These are phyloP conservation scores for Gnathonemus longibarbis DNA, from an alignment of 2,113 vertebrate genomes.

Conservation along the genomic window DNA sequence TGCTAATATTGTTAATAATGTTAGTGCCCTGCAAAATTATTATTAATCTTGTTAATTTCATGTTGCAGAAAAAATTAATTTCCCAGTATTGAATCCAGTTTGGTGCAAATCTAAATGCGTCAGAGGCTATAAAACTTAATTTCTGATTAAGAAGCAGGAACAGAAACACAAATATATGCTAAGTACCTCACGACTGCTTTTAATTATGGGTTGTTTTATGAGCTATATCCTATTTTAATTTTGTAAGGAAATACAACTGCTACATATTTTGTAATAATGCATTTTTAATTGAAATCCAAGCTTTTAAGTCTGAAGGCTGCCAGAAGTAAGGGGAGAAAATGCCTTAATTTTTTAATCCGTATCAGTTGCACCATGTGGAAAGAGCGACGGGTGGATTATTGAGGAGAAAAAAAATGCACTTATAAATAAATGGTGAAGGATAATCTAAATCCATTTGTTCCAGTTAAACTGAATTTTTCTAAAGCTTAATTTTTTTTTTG, in stretches of 20 bases:
- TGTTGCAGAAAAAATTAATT: not conserved
- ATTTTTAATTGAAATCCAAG: conserved; percentile 51
- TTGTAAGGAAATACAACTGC: conserved; percentile 38
- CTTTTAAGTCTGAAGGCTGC: conserved; percentile 46
- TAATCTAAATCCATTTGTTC: conserved; percentile 46
- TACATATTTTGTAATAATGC: conserved; percentile 45
- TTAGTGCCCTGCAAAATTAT: not conserved
- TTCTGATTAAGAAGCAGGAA: not conserved
- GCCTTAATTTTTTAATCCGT: conserved; percentile 62
- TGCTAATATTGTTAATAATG: not conserved
- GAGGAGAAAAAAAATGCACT: conserved; percentile 20
- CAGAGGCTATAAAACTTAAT: conserved; percentile 1
- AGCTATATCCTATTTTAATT: conserved; percentile 45
- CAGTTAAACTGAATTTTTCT: conserved; percentile 53
- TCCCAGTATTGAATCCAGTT: not conserved
- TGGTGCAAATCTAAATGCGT: not conserved
- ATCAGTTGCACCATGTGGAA: conserved; percentile 57
- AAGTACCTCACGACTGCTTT: conserved; percentile 25
- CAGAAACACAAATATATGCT: not conserved
- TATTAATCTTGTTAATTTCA: not conserved
- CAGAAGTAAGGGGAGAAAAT: conserved; percentile 57
- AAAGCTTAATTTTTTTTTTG: conserved; percentile 29
- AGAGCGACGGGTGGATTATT: conserved; percentile 57
- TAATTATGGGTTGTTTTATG: conserved; percentile 43
- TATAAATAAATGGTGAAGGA: conserved; percentile 43